Evolutionary conservation across 2,888 invertebrate species (phyloP).

Genomic region (Coremacera marginata): DNA sequence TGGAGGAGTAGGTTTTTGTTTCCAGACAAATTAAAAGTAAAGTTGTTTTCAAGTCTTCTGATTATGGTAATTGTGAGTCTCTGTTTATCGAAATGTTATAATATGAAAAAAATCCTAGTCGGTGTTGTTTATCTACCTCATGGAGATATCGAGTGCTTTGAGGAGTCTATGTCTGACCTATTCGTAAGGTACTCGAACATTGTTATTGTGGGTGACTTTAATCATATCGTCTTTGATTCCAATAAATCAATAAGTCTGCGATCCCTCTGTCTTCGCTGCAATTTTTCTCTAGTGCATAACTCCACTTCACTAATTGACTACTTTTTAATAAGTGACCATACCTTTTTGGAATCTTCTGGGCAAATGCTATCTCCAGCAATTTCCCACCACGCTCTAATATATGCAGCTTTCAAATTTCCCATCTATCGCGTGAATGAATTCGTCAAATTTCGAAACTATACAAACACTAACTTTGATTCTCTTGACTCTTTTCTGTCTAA

Average conservation of each 20-base stretch:
- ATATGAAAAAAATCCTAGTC: background rate
- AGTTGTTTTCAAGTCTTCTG: background rate
- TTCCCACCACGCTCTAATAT: background rate
- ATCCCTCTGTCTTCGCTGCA: too few relatives aligned
- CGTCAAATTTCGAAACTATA: background rate
- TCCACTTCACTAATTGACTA: background rate
- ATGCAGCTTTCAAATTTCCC: background rate
- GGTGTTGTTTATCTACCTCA: background rate
- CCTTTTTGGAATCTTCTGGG: background rate
- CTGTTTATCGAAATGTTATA: background rate
- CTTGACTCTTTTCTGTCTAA: background rate
- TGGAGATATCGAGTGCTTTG: background rate
- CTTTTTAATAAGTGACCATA: background rate
- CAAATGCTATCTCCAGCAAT: background rate
- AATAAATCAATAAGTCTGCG: background rate
- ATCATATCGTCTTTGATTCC: conserved; percentile 4
- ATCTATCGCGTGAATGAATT: background rate
- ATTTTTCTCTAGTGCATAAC: background rate
- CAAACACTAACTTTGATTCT: background rate
- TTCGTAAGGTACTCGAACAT: too few relatives aligned
- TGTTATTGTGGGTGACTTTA: conserved; percentile 19
- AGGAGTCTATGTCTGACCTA: background rate
- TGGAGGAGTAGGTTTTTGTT: conserved; percentile 26
- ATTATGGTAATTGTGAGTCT: background rate
- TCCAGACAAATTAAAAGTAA: background rate